Base-by-base conservation (phyloP, 2,888 invertebrate species). In the Megalurothrips usitatus region DNA sequence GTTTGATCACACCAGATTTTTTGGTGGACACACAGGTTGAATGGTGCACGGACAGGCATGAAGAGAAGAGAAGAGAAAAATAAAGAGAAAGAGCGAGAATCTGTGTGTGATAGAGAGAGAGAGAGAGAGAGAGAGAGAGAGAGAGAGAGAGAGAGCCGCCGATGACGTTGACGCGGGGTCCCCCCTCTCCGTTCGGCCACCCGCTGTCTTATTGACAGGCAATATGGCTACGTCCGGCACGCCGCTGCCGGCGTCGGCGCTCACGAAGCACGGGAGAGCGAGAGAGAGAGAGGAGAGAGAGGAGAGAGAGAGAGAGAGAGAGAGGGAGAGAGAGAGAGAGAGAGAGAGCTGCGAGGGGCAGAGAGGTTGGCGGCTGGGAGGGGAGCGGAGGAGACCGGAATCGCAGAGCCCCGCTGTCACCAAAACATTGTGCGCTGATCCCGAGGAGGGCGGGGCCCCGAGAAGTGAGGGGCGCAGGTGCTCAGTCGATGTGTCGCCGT, bases 171-270 rank as follows among this genome's bases (percentile, higher is more conserved):
- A 58, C 58, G n/a, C 17, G 58, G 58, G 19, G 34, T 43, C 58
- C n/a, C 6, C 58, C 52, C 58, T 17, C 23, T 10, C 23, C 68
- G 0, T 12, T 12, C 12, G 68, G 26, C 68, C 26, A 26, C 68
- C 68, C 58, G 58, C 68, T 75, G 68, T 75, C 68, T 75, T 75
- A 26, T 75, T 75, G 68, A 75, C 68, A 75, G 68, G 68, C 68
- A 75, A 26, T 26, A 26, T 11, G 68, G 68, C 68, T 8, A 12
- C 68, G 68, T 9, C 68, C 68, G 10, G 52, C 52, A 52, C 58
- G 14, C 14, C 58, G 58, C 52, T 58, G 58, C 58, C 17, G 11
- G 58, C n/a, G 58, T n/a, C 58, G n/a, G n/a, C 58, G 58, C 58
- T 17, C 58, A 11, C 58, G 17, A 17, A 12, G 14, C 52, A 12